phyloP scores from a whole-genome alignment of 2,888 invertebrate species.

The Scaptomyza polygonia region DNA sequence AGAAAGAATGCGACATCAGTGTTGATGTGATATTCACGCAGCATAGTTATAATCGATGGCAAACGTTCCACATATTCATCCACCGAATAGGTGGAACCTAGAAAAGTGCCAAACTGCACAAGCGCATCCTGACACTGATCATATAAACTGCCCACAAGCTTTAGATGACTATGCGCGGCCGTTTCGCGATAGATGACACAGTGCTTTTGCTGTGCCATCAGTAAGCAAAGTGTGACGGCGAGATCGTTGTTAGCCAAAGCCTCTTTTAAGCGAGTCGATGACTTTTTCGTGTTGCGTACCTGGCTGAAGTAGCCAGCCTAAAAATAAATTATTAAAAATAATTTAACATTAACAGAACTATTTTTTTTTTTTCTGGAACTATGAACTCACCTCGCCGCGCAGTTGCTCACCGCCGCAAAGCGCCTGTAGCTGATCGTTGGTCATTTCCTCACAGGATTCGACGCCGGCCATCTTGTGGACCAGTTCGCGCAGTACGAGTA shows the following conservation, averaged over 20 bases:
- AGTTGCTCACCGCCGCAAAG: conserved; percentile 98
- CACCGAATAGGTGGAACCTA: conserved; percentile 95
- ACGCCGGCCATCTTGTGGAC: conserved; percentile 99
- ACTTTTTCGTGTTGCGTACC: conserved; percentile 97
- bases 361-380: background rate
- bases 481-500: conserved; percentile 97
- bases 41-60: conserved; percentile 94
- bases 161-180: conserved; percentile 91
- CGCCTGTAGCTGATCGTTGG: conserved; percentile 97
- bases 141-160: conserved; percentile 93
- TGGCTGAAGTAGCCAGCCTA: conserved; percentile 99
- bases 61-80: conserved; percentile 96
- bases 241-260: conserved; percentile 96
- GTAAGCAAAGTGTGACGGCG: conserved; percentile 95
- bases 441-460: conserved; percentile 98
- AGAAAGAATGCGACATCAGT: conserved; percentile 99
- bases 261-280: conserved; percentile 96
- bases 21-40: conserved; percentile 96
- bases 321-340: background rate
- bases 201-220: conserved; percentile 98
- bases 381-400: conserved; percentile 91
- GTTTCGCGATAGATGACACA: conserved; percentile 95
- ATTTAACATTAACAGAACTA: background rate
- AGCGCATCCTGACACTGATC: conserved; percentile 99
- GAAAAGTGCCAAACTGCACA: conserved; percentile 98